These are phyloP conservation scores for Homarus gammarus DNA, from an alignment of 2,888 invertebrate species.

Conservation along the genomic window DNA sequence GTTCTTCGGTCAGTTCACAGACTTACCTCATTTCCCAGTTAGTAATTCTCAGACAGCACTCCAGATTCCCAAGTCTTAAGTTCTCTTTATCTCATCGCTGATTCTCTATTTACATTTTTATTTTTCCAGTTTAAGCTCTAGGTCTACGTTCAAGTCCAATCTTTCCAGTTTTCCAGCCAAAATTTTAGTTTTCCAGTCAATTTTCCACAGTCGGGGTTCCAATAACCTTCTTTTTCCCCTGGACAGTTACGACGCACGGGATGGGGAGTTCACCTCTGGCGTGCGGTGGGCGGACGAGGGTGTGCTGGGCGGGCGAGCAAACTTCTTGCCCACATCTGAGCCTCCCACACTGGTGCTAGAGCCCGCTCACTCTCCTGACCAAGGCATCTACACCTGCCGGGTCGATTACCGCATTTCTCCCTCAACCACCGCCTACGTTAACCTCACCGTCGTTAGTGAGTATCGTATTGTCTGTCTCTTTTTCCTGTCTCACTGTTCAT, in stretches of 20 bases:
- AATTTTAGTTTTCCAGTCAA: not conserved
- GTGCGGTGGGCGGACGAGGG: slow-evolving; percentile 94
- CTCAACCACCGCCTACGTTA: slow-evolving; percentile 62
- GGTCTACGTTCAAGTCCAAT: too few species aligned
- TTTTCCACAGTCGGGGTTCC: not conserved
- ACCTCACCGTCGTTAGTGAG: slow-evolving; percentile 73
- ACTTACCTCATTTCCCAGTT: too few species aligned
- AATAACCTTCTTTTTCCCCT: not conserved
- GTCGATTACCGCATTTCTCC: slow-evolving; percentile 71
- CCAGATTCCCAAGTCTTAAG: too few species aligned
- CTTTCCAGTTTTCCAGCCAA: not conserved
- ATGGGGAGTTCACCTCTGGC: slow-evolving; percentile 88
- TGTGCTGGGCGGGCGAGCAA: slow-evolving; percentile 90
- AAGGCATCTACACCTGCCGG: slow-evolving; percentile 71
- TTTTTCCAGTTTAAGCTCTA: too few species aligned
- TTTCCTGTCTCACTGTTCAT: too few species aligned
- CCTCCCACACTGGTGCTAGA: slow-evolving; percentile 72
- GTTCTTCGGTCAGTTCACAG: not conserved
- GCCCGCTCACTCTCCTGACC: slow-evolving; percentile 65
- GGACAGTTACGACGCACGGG: slow-evolving; percentile 84
- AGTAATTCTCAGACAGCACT: too few species aligned
- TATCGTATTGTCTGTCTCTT: not conserved
- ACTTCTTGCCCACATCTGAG: slow-evolving; percentile 78
- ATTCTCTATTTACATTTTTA: too few species aligned
- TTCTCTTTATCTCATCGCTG: too few species aligned